Base-by-base conservation (phyloP, 2,113 vertebrate genomes). In the Xerus inauris region DNA sequence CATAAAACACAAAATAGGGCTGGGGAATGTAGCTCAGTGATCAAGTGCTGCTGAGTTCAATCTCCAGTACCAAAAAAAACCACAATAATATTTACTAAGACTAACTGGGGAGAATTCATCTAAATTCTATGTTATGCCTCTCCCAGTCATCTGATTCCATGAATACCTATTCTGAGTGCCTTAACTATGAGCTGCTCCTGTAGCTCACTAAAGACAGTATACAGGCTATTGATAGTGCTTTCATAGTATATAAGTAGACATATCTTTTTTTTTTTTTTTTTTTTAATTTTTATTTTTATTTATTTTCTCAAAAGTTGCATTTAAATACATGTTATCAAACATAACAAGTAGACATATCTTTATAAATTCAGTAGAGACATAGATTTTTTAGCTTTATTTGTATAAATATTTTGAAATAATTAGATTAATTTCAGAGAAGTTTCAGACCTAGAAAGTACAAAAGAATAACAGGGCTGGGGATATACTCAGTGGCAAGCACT, bases 81-180 rank as follows among this genome's bases (percentile, higher is more conserved):
- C 71, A 90, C 28, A 72, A 57, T 32, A 95, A 65, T 76, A 93
- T 91, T 87, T 91, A 90, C 38, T 86, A 93, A 87, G 9, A 80
- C 22, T 88, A 85, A 84, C 57, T 81, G 28, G 24, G 51, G 91
- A 69, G 51, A 95, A 94, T 62, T 26, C 32, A 91, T 67, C 32
- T 88, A 80, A 67, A 45, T 81, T 95, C 62, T 80, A 88, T 26
- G 19, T 80, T 91, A 57, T 76, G 49, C 90, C 30, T 87, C 67
- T 82, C 20, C 17, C 26, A 91, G 45, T 65, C 35, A 87, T 67
- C 59, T 83, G 71, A 87, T 51, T 94, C 90, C 71, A 90, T 75
- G 26, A 88, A 69, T 89, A 16, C 26, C 54, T 45, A 92, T 26
- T 89, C 30, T 86, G 84, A 73, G 45, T 7, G 51, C 22, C 12